Evolutionary conservation across 2,113 vertebrate species (phyloP).

Genomic region (Himantopus leucocephalus): DNA sequence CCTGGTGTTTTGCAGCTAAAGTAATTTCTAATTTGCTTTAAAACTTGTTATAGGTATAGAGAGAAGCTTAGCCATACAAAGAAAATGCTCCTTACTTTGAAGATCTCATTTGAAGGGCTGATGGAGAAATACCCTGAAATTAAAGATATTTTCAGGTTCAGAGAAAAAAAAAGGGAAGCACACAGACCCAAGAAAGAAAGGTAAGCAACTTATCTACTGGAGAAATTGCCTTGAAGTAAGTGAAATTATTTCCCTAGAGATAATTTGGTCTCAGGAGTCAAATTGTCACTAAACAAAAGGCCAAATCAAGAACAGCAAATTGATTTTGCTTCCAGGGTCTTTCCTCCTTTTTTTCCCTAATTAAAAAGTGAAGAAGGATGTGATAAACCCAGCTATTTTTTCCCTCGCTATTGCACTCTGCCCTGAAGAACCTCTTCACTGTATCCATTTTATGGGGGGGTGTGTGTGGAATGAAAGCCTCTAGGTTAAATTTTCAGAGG

Average conservation of each 20-base stretch:
- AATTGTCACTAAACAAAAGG: slow-evolving; percentile 25
- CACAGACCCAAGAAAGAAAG: neutral
- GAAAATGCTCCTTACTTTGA: slow-evolving; percentile 2
- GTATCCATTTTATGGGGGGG: neutral
- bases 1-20: neutral
- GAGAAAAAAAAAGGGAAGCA: neutral
- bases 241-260: slow-evolving; percentile 43
- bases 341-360: slow-evolving; percentile 12
- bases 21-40: neutral
- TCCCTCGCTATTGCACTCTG: neutral
- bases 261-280: slow-evolving; percentile 25
- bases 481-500: neutral
- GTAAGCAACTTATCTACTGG: neutral
- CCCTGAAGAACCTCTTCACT: neutral
- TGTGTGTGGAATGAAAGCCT: neutral
- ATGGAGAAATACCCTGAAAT: neutral
- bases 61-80: neutral
- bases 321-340: slow-evolving; percentile 40
- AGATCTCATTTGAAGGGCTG: neutral
- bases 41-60: neutral
- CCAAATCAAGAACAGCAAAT: slow-evolving; percentile 31
- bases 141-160: neutral
- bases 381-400: neutral
- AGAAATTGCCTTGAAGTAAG: slow-evolving; percentile 3
- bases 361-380: slow-evolving; percentile 44